phyloP scores from a whole-genome alignment of 2,888 invertebrate genomes.

The Cerastis leucographa region DNA sequence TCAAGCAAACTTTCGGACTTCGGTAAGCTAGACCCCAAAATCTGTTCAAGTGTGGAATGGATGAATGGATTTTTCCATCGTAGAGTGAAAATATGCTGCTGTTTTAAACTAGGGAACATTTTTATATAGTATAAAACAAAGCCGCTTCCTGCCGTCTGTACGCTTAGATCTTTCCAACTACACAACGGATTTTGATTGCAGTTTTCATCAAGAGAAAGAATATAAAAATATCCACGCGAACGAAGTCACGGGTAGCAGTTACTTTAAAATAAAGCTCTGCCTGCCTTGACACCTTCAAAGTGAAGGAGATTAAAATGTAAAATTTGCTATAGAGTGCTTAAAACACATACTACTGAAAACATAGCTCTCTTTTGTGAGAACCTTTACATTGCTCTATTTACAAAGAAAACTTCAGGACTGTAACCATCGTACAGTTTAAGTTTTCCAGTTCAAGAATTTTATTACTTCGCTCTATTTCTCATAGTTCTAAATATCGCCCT shows the following conservation, averaged over 20 bases:
- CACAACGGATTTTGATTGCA: too few species aligned
- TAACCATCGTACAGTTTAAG: not conserved
- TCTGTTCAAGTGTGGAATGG: not conserved
- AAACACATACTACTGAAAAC: not conserved
- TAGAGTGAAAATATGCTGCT: not conserved
- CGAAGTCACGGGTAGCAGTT: too few species aligned
- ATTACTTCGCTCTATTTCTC: not conserved
- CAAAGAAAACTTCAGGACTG: not conserved
- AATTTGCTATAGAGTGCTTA: not conserved
- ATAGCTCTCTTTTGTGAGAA: not conserved
- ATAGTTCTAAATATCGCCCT: not conserved
- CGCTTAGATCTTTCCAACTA: too few species aligned
- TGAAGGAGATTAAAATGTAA: not conserved
- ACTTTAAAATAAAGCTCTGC: not conserved
- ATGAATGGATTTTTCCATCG: not conserved
- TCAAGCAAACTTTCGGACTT: not conserved
- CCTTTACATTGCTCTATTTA: not conserved
- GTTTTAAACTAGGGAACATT: not conserved
- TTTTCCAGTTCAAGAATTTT: not conserved
- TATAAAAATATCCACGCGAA: too few species aligned
- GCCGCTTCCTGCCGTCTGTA: too few species aligned
- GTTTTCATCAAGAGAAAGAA: too few species aligned
- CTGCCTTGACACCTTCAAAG: not conserved
- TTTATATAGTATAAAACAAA: too few species aligned
- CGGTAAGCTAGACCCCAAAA: not conserved